Base-by-base conservation (phyloP, 2,113 vertebrate species). In the Turdus rufiventris region DNA sequence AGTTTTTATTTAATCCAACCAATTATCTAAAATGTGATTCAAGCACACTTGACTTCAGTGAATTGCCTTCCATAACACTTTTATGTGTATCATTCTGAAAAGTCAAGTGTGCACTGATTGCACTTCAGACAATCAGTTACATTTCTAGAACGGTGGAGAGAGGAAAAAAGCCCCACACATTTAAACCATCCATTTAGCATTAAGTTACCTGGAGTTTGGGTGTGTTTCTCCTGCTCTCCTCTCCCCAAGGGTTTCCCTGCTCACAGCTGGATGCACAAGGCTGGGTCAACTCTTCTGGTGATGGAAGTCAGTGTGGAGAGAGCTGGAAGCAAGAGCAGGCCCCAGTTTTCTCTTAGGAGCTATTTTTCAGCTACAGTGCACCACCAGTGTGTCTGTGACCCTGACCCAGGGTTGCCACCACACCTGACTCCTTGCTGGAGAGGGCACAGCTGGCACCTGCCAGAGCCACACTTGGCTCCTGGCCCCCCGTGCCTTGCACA, bases 81-180 rank as follows among this genome's bases (percentile, higher is more conserved):
- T 72, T 53, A 86, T 66, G 86, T 20, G n/a, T 19, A 85, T 78
- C 42, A 57, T 94, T 94, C 91, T 91, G 34, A 97, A 98, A 97
- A 97, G 97, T 98, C 95, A 97, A 97, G 96, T 95, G 45, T 89
- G 43, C 75, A n/a, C 29, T 92, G 88, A 97, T 95, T 97, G 40
- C 82, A 83, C 96, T 96, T 93, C 93, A 84, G 77, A 95, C 88
- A 96, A 86, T 47, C 60, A 38, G 73, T 77, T 76, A 77, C 51
- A 82, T 87, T 83, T 95, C 93, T 85, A 67, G 81, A 92, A 89
- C 3, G 33, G 26, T 57, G 42, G 62, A 54, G 77, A 82, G 42
- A 50, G 18, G 5, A 58, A 78, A 75, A 84, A 50, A 18, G 0
- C 4, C 28, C 2, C 18, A 19, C 18, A 72, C 15, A 15, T 77